phyloP scores from a whole-genome alignment of 1,140 invertebrate species.

The Battus philenor region DNA sequence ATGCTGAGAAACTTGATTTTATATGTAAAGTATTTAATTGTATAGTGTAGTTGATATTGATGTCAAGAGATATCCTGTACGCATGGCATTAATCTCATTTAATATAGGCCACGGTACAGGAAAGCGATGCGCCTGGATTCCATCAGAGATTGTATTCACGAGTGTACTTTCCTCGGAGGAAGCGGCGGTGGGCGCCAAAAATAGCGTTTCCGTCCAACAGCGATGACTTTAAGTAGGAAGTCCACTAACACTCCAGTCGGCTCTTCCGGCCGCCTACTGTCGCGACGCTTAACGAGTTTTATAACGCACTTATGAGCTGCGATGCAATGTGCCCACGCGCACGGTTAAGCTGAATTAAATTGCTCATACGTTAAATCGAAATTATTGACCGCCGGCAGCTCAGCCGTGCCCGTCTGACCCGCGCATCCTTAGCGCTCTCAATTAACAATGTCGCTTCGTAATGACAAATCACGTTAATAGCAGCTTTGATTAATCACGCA shows the following conservation, averaged over 20 bases:
- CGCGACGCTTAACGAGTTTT: slow-evolving; percentile 65
- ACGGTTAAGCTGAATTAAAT: slow-evolving; percentile 68
- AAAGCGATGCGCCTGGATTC: slow-evolving; percentile 26
- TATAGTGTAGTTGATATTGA: too few species aligned
- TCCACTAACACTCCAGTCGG: slow-evolving; percentile 56
- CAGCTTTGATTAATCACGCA: slow-evolving; percentile 8
- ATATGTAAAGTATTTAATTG: too few species aligned
- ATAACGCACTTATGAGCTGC: slow-evolving; percentile 65
- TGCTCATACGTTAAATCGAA: slow-evolving; percentile 52
- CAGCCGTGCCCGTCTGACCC: slow-evolving; percentile 25
- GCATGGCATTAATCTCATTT: too few species aligned
- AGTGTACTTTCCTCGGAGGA: slow-evolving; percentile 67
- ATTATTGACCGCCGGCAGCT: slow-evolving; percentile 54
- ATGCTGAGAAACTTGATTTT: too few species aligned
- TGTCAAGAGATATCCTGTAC: too few species aligned
- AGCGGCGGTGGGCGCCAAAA: slow-evolving; percentile 66
- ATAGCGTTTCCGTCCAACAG: slow-evolving; percentile 67
- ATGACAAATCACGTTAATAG: slow-evolving; percentile 6
- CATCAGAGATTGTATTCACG: slow-evolving; percentile 40
- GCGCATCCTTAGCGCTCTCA: slow-evolving; percentile 10
- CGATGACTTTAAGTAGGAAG: slow-evolving; percentile 68
- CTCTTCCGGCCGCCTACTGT: slow-evolving; percentile 70
- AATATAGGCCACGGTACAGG: slow-evolving; percentile 6
- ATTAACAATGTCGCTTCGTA: slow-evolving; percentile 14
- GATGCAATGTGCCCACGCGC: slow-evolving; percentile 59